phyloP scores from a whole-genome alignment of 2,113 vertebrate species.

The Nothoprocta perdicaria region DNA sequence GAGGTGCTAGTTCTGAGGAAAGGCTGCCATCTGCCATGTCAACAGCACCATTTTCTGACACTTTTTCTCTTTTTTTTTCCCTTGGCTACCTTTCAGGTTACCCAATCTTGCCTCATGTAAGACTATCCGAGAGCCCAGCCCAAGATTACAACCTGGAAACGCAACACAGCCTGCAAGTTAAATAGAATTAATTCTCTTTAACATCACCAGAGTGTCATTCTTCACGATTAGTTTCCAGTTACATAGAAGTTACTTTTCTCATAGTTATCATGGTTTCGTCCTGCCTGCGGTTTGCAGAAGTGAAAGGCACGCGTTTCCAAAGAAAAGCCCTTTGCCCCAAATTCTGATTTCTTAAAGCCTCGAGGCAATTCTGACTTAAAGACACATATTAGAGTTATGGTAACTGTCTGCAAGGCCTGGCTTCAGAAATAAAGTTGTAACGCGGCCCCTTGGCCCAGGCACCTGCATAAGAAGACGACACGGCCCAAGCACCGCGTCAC shows the following conservation, averaged over 20 bases:
- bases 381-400: background rate
- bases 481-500: accelerated
- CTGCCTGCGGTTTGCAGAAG: background rate
- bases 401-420: background rate
- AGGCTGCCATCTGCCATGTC: background rate
- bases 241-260: background rate
- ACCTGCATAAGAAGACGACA: background rate
- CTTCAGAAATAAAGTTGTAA: background rate
- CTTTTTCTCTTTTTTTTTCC: background rate
- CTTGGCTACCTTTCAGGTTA: background rate
- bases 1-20: background rate
- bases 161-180: slow-evolving; percentile 16
- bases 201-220: background rate
- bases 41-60: background rate
- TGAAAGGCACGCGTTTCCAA: background rate
- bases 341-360: background rate
- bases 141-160: background rate
- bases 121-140: background rate
- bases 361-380: background rate
- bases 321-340: background rate
- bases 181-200: slow-evolving; percentile 9
- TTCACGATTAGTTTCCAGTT: background rate
- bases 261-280: background rate
- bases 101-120: background rate
- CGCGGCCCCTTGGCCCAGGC: accelerated